Percentiles rank a stretch among this genome's conserved stretches.
Evolutionary conservation across 2,888 invertebrate species (phyloP).

Genomic region (Dilophus febrilis): DNA sequence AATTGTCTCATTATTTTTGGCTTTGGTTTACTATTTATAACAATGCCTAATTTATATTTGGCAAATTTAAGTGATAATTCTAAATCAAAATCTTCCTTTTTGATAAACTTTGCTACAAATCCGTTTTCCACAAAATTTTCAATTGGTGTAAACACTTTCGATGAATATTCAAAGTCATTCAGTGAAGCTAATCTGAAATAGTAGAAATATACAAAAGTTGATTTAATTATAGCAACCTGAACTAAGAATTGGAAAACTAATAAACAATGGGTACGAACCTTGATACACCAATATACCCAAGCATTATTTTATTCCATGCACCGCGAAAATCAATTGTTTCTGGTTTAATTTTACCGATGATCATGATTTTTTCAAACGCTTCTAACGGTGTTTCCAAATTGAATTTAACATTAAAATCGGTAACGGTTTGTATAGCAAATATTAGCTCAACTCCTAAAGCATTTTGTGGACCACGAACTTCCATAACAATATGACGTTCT

Average conservation of each 20-base stretch:
- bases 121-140: constrained; percentile 63
- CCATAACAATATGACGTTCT: constrained; percentile 53
- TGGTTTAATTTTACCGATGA: constrained; percentile 49
- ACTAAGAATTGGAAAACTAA: no score
- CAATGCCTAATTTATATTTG: constrained; percentile 34
- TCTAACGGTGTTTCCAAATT: constrained; percentile 59
- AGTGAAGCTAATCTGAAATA: constrained; percentile 24
- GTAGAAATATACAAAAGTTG: not conserved
- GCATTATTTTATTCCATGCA: constrained; percentile 54
- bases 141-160: constrained; percentile 61
- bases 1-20: constrained; percentile 23
- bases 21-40: constrained; percentile 22
- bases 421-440: constrained; percentile 40
- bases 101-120: constrained; percentile 50
- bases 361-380: constrained; percentile 43
- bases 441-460: constrained; percentile 52
- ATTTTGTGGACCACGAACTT: constrained; percentile 49
- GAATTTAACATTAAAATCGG: constrained; percentile 57
- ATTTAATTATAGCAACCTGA: not conserved
- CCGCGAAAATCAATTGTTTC: constrained; percentile 58
- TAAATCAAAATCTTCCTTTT: constrained; percentile 45
- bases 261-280: constrained; percentile 33
- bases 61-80: constrained; percentile 53
- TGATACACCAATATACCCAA: constrained; percentile 67
- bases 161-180: constrained; percentile 60